Evolutionary conservation across 2,113 vertebrate species (phyloP).

Genomic region (Syngnathus floridae): DNA sequence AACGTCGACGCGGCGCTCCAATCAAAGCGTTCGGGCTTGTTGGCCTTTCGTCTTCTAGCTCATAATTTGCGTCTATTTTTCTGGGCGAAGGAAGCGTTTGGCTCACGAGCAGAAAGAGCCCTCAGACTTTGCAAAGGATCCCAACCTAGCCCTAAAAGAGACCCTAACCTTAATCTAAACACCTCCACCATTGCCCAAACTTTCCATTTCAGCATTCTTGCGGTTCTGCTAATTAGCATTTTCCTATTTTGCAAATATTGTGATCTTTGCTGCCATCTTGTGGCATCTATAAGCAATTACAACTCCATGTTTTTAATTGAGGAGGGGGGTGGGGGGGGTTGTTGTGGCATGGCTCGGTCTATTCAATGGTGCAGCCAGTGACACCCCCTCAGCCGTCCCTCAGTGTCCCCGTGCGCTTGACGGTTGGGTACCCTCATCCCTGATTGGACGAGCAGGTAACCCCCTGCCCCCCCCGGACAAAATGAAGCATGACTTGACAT

Average conservation of each 20-base stretch:
- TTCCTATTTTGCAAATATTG: no score
- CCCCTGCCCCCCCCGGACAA: background rate
- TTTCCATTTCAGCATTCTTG: no score
- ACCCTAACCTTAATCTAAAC: background rate
- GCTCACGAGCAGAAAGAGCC: background rate
- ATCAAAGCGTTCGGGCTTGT: slow-evolving; percentile 53
- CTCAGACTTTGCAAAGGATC: background rate
- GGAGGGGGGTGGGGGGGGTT: background rate
- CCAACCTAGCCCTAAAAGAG: background rate
- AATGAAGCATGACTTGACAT: background rate
- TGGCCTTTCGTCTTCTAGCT: slow-evolving; percentile 1
- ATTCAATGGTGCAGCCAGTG: background rate
- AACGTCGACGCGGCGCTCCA: slow-evolving; percentile 69
- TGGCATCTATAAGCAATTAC: background rate
- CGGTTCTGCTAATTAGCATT: no score
- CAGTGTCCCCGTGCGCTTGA: background rate
- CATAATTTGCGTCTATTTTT: slow-evolving; percentile 23
- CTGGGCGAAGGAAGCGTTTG: slow-evolving; percentile 4
- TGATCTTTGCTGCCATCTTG: background rate
- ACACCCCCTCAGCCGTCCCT: no score
- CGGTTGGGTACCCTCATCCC: background rate
- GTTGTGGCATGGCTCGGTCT: background rate
- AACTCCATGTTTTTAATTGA: background rate
- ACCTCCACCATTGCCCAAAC: background rate
- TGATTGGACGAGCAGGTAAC: slow-evolving; percentile 12